Conservation (phyloP, 2,113 vertebrate genomes). For the Baryphthengus martii region DNA sequence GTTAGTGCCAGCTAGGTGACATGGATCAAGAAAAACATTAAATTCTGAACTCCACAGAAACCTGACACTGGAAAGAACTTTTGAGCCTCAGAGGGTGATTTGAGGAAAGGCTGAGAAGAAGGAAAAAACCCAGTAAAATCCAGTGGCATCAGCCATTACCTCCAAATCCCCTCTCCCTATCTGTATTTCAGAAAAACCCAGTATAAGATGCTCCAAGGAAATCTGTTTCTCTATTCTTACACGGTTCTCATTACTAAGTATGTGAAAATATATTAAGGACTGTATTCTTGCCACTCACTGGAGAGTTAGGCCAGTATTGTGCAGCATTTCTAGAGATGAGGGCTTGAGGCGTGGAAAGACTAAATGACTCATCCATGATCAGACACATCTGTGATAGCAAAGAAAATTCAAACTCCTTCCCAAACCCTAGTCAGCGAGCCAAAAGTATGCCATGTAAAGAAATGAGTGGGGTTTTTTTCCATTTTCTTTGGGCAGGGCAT, state of each 20-base stretch:
- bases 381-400: neutral
- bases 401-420: slow-evolving; percentile 18
- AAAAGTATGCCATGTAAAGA: neutral
- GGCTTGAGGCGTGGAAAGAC: neutral
- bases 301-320: neutral
- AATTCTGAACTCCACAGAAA: neutral
- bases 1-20: neutral
- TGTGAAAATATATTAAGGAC: neutral
- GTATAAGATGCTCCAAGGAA: neutral
- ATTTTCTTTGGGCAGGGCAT: neutral
- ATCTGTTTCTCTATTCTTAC: neutral
- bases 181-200: neutral
- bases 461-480: neutral
- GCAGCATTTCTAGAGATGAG: neutral
- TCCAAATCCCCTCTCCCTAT: neutral
- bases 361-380: neutral
- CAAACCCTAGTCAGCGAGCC: neutral
- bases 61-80: neutral
- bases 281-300: neutral
- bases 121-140: neutral
- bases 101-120: neutral
- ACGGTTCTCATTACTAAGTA: neutral
- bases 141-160: neutral
- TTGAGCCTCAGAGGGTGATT: neutral
- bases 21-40: neutral